phyloP scores from a whole-genome alignment of 2,888 invertebrate species.

The Celastrina argiolus region DNA sequence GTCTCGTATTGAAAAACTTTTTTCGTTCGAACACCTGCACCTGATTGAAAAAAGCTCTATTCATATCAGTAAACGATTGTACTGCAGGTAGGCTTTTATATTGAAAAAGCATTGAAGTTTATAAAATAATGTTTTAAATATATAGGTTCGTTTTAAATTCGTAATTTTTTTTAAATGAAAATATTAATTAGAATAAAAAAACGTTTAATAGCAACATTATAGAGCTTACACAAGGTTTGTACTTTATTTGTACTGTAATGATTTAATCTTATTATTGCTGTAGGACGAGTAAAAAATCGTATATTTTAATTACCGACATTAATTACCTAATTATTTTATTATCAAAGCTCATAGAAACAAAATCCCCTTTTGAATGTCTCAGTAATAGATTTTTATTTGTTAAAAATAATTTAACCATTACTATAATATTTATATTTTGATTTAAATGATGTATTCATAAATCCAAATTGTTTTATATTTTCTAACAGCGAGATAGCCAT shows the following conservation, averaged over 20 bases:
- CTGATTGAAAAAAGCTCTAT: slow-evolving; percentile 39
- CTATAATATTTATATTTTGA: not conserved
- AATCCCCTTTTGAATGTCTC: not conserved
- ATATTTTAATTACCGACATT: not conserved
- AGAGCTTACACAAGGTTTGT: not conserved
- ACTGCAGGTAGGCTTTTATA: slow-evolving; percentile 27
- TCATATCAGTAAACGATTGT: slow-evolving; percentile 43
- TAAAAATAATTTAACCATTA: not conserved
- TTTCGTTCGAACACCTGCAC: slow-evolving; percentile 56
- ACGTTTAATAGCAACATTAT: not conserved
- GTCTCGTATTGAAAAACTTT: slow-evolving; percentile 41
- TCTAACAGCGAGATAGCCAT: not conserved
- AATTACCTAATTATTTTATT: not conserved
- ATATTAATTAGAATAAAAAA: not conserved
- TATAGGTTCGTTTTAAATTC: too few relatives aligned
- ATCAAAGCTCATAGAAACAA: not conserved
- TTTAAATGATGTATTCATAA: not conserved
- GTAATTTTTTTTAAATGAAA: too few relatives aligned
- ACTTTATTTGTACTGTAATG: not conserved
- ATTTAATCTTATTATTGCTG: not conserved
- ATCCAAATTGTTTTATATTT: not conserved
- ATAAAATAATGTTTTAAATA: not conserved
- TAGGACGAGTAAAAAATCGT: not conserved
- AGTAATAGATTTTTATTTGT: not conserved
- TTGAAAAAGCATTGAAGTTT: not conserved